Percentiles rank a stretch among this genome's conserved stretches.
Evolutionary conservation across 2,797 vertebrate genomes (phyloP).

Genomic region (Lutjanus argentimaculatus): DNA sequence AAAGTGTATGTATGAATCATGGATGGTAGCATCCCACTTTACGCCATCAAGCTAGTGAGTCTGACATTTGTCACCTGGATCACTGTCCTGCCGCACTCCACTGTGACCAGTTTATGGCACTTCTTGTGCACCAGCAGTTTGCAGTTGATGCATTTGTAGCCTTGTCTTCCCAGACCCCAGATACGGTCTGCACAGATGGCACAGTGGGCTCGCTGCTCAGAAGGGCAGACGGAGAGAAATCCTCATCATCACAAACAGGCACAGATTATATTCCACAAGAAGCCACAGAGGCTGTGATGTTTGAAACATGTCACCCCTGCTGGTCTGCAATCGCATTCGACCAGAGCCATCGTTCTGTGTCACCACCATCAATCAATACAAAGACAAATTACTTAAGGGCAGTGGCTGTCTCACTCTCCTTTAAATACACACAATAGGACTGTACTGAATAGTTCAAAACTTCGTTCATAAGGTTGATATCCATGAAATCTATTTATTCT

Average conservation of each 20-base stretch:
- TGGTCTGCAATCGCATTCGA: constrained; percentile 4
- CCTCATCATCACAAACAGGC: constrained; percentile 18
- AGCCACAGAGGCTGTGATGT: neutral
- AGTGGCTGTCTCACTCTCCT: neutral
- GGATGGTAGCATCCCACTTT: neutral
- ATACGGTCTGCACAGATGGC: constrained; percentile 98
- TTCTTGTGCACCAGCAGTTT: constrained; percentile 99
- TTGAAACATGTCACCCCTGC: constrained; percentile 10
- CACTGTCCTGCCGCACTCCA: constrained; percentile 92
- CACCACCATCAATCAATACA: constrained; percentile 11
- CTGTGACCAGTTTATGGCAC: constrained; percentile 96
- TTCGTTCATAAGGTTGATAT: too few species aligned
- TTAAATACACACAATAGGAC: neutral
- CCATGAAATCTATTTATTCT: too few species aligned
- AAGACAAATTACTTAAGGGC: neutral
- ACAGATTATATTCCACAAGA: constrained; percentile 15
- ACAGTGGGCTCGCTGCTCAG: constrained; percentile 94
- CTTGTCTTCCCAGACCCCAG: constrained; percentile 98
- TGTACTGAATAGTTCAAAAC: too few species aligned
- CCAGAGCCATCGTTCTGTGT: constrained; percentile 3
- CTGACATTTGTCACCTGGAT: constrained; percentile 73
- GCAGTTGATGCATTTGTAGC: constrained; percentile 99
- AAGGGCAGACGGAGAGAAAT: constrained; percentile 16
- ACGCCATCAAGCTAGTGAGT: neutral
- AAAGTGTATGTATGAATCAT: constrained; percentile 3